These are phyloP conservation scores for Caenorhabditis remanei DNA, from an alignment of 1,140 invertebrate species.

Conservation along the genomic window DNA sequence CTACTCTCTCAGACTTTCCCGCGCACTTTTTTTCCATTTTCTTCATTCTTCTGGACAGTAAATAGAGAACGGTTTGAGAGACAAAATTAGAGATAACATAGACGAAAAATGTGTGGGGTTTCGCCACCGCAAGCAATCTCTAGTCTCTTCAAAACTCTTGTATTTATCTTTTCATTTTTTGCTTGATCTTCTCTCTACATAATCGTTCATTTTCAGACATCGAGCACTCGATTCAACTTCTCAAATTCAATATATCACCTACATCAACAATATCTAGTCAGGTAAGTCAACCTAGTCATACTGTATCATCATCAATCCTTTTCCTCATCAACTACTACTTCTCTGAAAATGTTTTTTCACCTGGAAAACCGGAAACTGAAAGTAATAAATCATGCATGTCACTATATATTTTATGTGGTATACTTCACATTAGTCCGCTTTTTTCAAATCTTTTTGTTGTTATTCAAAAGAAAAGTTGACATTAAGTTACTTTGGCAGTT, in stretches of 20 bases:
- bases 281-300: slow-evolving; percentile 28
- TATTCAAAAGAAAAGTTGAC: neutral
- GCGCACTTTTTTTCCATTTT: slow-evolving; percentile 33
- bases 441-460: neutral
- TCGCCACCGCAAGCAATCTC: slow-evolving; percentile 52
- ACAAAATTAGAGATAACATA: slow-evolving; percentile 44
- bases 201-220: slow-evolving; percentile 27
- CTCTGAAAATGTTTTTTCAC: slow-evolving; percentile 37
- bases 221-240: slow-evolving; percentile 39
- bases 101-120: slow-evolving; percentile 43
- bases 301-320: slow-evolving; percentile 45
- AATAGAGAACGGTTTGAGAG: slow-evolving; percentile 44
- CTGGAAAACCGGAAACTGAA: slow-evolving; percentile 36
- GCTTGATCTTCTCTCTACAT: neutral
- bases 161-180: slow-evolving; percentile 24
- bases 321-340: neutral
- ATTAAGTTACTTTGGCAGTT: slow-evolving; percentile 24
- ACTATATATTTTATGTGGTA: slow-evolving; percentile 24
- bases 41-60: slow-evolving; percentile 53
- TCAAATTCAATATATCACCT: slow-evolving; percentile 4
- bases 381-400: slow-evolving; percentile 28
- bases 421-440: neutral
- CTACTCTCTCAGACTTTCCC: slow-evolving; percentile 28
- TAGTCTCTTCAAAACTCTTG: slow-evolving; percentile 42
- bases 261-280: slow-evolving; percentile 3